Base-by-base conservation (phyloP, 2,797 vertebrate species). In the Glossophaga mutica region DNA sequence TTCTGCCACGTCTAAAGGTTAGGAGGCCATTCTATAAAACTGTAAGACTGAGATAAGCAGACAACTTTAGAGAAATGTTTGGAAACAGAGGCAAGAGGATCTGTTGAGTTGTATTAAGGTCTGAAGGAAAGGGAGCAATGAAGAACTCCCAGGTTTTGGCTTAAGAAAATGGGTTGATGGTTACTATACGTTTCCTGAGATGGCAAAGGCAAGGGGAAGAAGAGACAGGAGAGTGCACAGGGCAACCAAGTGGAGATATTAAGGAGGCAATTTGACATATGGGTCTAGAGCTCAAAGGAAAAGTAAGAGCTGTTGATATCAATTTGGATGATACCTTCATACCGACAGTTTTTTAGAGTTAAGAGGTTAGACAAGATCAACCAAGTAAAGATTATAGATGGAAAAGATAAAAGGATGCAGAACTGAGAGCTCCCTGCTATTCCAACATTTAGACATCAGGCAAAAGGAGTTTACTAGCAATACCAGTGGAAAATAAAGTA, bases 131-230 rank as follows among this genome's bases (percentile, higher is more conserved):
- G 74, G 71, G 1, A 76, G 26, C 15, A 71, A 87, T 44, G 65
- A 55, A 55, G 34, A 91, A 94, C 26, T 79, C 52, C 29, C 29
- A 78, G 44, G n/a, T 65, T 87, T 95, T n/a, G 37, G 19, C 65
- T 82, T 95, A 88, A 79, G 39, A 52, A 91, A 88, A 91, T 89
- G 44, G 16, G 73, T 24, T 81, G 59, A 74, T 85, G 79, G 29
- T 59, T 59, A 81, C 29, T 39, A 81, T n/a, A 29, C 24, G 12
- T 59, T 85, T 68, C 78, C 37, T 86, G 44, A 90, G 34, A 70
- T 29, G 19, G 29, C 37, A 89, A 91, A 89, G 48, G 74, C 14
- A 26, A 86, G 11, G 32, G 9, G 24, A 81, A 2, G 62, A 59
- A 74, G 32, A 78, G 52, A 71, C 39, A 29, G 26, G n/a, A 82